Percentiles rank a stretch among this genome's conserved stretches.
Conservation (phyloP, 2,113 vertebrate genomes). For the Gavia stellata region DNA sequence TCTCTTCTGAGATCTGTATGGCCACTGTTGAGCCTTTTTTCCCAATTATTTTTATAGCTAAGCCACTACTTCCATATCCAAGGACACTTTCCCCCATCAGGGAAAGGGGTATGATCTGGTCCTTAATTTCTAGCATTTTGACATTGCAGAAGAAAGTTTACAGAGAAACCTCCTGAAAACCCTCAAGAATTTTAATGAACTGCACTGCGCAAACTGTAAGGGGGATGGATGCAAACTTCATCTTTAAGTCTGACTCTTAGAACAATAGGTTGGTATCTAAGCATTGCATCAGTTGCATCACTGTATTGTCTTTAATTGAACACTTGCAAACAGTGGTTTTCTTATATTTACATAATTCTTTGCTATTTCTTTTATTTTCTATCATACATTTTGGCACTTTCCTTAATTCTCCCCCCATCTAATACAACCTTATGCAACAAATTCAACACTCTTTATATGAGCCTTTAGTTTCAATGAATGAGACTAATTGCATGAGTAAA, state of each 20-base stretch:
- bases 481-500: background rate
- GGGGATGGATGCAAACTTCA: background rate
- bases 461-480: background rate
- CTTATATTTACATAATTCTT: background rate
- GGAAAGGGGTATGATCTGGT: background rate
- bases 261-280: background rate
- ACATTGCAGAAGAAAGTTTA: background rate
- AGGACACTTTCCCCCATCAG: background rate
- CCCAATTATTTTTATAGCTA: background rate
- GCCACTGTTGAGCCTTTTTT: background rate
- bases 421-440: background rate
- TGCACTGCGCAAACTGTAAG: background rate
- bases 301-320: background rate
- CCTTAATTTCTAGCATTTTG: slow-evolving; percentile 22
- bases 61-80: background rate
- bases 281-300: background rate
- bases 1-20: background rate
- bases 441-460: background rate
- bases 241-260: background rate
- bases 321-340: background rate
- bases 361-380: background rate
- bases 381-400: background rate
- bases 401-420: background rate
- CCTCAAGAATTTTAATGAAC: background rate
- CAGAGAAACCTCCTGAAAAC: slow-evolving; percentile 32